Evolutionary conservation across 2,113 vertebrate genomes (phyloP).

Genomic region (Actenoides lindsayi): DNA sequence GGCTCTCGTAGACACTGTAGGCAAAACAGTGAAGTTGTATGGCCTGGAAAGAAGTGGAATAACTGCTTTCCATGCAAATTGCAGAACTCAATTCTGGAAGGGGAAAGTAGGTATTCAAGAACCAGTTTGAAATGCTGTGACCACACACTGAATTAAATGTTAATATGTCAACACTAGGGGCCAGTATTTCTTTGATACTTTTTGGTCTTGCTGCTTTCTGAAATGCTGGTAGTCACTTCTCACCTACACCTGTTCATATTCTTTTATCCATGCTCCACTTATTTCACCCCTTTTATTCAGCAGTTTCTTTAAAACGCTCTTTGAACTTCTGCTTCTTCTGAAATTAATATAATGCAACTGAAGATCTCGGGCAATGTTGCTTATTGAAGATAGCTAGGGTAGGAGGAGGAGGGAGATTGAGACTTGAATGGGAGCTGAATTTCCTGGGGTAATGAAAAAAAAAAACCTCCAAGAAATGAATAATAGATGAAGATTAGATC

Average conservation of each 20-base stretch:
- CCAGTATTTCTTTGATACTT: neutral
- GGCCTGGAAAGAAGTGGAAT: neutral
- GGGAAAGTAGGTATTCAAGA: neutral
- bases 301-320: neutral
- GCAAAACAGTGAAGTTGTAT: rapidly evolving
- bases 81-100: neutral
- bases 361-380: neutral
- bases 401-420: neutral
- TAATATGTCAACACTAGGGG: neutral
- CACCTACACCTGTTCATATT: rapidly evolving
- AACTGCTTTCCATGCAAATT: neutral
- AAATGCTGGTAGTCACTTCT: neutral
- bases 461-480: neutral
- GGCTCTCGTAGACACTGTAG: neutral
- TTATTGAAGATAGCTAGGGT: neutral
- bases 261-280: neutral
- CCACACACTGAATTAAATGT: neutral
- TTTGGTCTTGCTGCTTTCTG: neutral
- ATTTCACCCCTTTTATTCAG: neutral
- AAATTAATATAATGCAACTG: neutral
- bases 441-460: neutral
- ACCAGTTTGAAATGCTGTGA: rapidly evolving
- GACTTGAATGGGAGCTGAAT: neutral
- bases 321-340: neutral
- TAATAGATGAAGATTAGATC: neutral